A percentile compares a stretch with the other conserved stretches of the same genome.
Conservation (phyloP, 2,113 vertebrate genomes). For the Hemiprocne comata region DNA sequence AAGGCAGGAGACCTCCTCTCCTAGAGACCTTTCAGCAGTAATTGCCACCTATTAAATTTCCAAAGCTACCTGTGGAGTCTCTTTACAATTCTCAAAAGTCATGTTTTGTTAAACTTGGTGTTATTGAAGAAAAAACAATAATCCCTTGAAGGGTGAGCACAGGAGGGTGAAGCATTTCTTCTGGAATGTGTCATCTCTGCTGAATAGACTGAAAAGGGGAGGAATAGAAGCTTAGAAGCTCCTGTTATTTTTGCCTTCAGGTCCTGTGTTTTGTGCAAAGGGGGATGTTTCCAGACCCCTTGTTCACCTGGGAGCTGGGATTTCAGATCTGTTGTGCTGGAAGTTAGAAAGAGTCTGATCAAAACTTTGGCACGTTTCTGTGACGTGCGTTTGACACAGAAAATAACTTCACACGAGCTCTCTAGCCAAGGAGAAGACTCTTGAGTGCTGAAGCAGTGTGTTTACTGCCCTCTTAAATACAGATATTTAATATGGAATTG, state of each 20-base stretch:
- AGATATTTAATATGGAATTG: no score
- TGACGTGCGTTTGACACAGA: neutral
- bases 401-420: neutral
- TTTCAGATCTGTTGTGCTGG: neutral
- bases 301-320: neutral
- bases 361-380: neutral
- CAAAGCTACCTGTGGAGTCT: neutral
- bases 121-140: neutral
- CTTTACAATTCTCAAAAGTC: neutral
- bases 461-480: fast-evolving
- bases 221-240: neutral
- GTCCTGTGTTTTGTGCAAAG: neutral
- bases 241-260: neutral
- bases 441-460: no score
- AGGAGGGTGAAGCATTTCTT: neutral
- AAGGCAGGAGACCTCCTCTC: neutral
- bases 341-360: neutral
- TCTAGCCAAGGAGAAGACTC: neutral
- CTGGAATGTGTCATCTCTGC: neutral
- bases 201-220: neutral
- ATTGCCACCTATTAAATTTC: neutral
- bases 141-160: neutral
- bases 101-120: neutral
- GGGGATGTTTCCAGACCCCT: neutral
- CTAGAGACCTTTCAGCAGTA: neutral